Percentiles rank a stretch among this genome's conserved stretches.
Evolutionary conservation across 1,140 invertebrate species (phyloP).

Genomic region (Ladona fulva): DNA sequence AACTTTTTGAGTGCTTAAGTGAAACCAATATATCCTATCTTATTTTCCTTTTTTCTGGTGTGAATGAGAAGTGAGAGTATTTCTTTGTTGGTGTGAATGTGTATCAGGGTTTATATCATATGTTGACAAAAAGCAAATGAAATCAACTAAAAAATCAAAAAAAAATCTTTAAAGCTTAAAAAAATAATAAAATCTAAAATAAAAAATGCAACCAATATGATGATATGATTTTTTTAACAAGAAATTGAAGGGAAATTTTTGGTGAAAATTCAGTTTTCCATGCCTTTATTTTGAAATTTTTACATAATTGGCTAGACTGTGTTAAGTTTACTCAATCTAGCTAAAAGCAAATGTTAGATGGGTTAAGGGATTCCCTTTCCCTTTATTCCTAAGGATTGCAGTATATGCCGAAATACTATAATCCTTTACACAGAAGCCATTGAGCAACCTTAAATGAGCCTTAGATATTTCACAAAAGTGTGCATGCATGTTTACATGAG

Average conservation of each 20-base stretch:
- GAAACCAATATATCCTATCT: not conserved
- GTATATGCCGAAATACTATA: not conserved
- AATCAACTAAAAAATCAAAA: not conserved
- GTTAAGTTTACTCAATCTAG: not conserved
- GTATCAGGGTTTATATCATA: slow-evolving; percentile 2
- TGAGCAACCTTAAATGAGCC: not conserved
- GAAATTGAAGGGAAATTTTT: not conserved
- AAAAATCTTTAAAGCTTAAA: not conserved
- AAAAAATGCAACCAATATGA: slow-evolving; percentile 1
- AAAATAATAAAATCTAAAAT: not conserved
- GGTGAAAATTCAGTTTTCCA: not conserved
- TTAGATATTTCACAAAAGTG: not conserved
- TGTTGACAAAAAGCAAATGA: slow-evolving; percentile 1
- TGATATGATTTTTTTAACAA: slow-evolving; percentile 8
- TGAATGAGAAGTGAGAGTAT: not conserved
- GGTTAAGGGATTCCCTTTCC: not conserved
- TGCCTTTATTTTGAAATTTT: slow-evolving; percentile 1
- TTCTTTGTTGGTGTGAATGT: not conserved
- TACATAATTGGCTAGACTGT: not conserved
- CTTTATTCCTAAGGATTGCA: not conserved
- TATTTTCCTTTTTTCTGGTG: slow-evolving; percentile 2
- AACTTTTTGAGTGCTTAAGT: not conserved
- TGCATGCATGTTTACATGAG: not conserved
- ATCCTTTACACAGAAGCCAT: not conserved
- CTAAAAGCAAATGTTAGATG: not conserved